Percentiles rank a stretch among this genome's conserved stretches.
Evolutionary conservation across 2,888 invertebrate species (phyloP).

Genomic region (Hyalella azteca): DNA sequence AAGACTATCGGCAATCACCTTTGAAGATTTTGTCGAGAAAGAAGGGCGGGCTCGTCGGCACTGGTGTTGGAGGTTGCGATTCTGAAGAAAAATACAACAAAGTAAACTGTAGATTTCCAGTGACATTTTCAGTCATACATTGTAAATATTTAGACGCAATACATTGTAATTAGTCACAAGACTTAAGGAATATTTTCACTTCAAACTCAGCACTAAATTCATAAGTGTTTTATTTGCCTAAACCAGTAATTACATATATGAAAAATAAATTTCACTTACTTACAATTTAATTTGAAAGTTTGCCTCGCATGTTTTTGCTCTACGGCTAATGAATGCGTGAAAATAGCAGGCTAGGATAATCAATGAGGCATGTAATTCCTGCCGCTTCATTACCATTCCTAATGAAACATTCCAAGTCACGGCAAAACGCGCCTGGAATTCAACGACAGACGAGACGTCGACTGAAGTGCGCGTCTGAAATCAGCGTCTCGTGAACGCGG

Average conservation of each 20-base stretch:
- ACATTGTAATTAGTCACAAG: not conserved
- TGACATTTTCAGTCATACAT: not conserved
- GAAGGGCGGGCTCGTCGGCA: constrained; percentile 49
- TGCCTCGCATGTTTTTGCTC: not conserved
- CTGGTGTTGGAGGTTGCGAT: constrained; percentile 47
- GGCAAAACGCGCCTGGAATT: constrained; percentile 18
- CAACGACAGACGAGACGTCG: not conserved
- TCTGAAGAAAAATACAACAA: constrained; percentile 33
- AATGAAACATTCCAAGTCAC: constrained; percentile 29
- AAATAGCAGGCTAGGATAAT: constrained; percentile 7
- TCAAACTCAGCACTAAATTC: too few species aligned
- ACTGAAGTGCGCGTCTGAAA: not conserved
- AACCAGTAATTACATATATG: too few species aligned
- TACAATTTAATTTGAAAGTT: too few species aligned
- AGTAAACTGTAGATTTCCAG: not conserved
- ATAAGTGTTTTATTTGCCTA: too few species aligned
- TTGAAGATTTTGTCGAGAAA: constrained; percentile 52
- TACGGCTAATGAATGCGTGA: not conserved
- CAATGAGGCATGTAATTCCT: constrained; percentile 28
- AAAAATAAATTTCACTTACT: too few species aligned
- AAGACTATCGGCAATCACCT: too few species aligned
- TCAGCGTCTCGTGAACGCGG: not conserved
- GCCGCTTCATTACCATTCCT: constrained; percentile 33
- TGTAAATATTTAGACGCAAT: not conserved
- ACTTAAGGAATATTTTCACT: not conserved